Conservation (phyloP, 2,797 vertebrate species). For the Prionace glauca region DNA sequence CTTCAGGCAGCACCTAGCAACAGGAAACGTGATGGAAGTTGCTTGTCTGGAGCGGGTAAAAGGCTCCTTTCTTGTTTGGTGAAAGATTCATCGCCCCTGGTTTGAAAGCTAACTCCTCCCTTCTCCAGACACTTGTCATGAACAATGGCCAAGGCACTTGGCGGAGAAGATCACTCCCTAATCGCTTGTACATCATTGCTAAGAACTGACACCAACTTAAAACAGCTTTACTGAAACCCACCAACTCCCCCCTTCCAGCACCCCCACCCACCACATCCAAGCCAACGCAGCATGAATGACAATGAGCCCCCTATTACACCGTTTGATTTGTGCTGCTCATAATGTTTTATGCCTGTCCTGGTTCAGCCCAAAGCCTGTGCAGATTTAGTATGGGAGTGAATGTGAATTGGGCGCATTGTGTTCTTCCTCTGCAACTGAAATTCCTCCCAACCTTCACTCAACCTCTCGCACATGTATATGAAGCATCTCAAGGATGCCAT, state of each 20-base stretch:
- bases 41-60: conserved; percentile 61
- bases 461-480: neutral
- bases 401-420: conserved; percentile 12
- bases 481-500: conserved; percentile 23
- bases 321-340: conserved; percentile 35
- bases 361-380: neutral
- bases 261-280: conserved; percentile 48
- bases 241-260: neutral
- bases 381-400: conserved; percentile 24
- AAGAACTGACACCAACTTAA: conserved; percentile 75
- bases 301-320: conserved; percentile 43
- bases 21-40: conserved; percentile 57
- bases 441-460: conserved; percentile 24
- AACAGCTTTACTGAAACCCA: conserved; percentile 62
- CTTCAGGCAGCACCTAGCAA: conserved; percentile 71
- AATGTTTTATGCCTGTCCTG: conserved; percentile 16
- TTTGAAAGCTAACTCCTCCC: conserved; percentile 73
- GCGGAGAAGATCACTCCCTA: conserved; percentile 83
- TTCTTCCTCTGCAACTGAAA: neutral
- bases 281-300: conserved; percentile 48
- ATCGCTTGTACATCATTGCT: conserved; percentile 76
- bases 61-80: conserved; percentile 66
- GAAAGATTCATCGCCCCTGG: conserved; percentile 75
- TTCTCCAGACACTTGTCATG: conserved; percentile 74
- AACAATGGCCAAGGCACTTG: conserved; percentile 63